Evolutionary conservation across 2,888 invertebrate genomes (phyloP), one percentile per base, ranked within the genome.

Genomic region (Baronia brevicornis): DNA sequence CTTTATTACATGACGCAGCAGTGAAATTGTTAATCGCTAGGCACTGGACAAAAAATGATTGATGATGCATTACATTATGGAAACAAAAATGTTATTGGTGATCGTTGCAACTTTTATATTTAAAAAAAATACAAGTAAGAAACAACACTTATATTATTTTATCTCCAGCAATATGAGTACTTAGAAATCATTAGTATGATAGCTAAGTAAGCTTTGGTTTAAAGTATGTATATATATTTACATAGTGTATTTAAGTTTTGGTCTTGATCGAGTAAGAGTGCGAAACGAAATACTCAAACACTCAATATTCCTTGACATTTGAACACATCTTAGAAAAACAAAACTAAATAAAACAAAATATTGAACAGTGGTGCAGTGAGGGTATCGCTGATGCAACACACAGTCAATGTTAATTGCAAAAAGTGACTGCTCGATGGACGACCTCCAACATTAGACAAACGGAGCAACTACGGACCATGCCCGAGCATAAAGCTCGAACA

Each of bases 381-480:
- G n/a, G 13, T n/a, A 20, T 11, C 10, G 13, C 19, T 14, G 12
- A 9, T 21, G 25, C 17, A 26, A 17, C 8, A 20, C 9, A n/a
- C n/a, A n/a, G n/a, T 32, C 12, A 29, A 21, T 29, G 24, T 20
- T 14, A 29, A 26, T 29, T 35, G 21, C 15, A 21, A 29, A 29
- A 35, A 35, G 35, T 29, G 35, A 35, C 30, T 29, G 35, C 10
- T 21, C 11, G 17, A 27, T 3, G 26, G 22, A 14, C 13, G 32
- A 30, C 36, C 36, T 30, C 26, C 25, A 13, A 26, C 35, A n/a
- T 22, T 30, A 36, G 21, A 27, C 36, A 27, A 36, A 28, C 23
- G 8, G 15, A 21, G 15, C 25, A 4, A 28, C 13, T n/a, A 20
- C 4, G 21, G 21, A 35, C 35, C 21, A 25, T 29, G 12, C 24